Percentiles rank a stretch among this genome's conserved stretches.
phyloP scores from a whole-genome alignment of 2,888 invertebrate species.

The Zele albiditarsus region DNA sequence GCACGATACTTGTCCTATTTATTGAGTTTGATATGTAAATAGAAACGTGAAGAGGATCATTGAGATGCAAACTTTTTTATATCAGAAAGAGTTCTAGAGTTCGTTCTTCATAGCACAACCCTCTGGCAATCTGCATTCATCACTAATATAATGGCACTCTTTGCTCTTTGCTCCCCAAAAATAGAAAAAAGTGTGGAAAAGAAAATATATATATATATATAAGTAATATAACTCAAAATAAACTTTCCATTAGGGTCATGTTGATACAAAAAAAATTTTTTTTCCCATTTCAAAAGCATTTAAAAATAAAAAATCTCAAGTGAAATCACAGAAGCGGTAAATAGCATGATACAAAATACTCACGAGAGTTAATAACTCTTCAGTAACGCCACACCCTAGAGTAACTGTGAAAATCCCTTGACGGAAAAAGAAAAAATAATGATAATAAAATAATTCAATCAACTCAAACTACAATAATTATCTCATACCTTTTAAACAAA shows the following conservation, averaged over 20 bases:
- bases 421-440: background rate
- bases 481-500: background rate
- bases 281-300: background rate
- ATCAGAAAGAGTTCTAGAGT: constrained; percentile 2
- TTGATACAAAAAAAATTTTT: background rate
- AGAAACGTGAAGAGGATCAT: background rate
- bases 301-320: constrained; percentile 11
- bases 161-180: background rate
- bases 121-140: constrained; percentile 29
- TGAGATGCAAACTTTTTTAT: background rate
- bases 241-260: constrained; percentile 5
- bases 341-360: constrained; percentile 11
- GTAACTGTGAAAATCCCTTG: background rate
- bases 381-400: constrained; percentile 16
- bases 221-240: background rate
- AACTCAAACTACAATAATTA: background rate
- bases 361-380: background rate
- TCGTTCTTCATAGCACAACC: background rate
- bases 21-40: background rate
- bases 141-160: constrained; percentile 2
- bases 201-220: constrained; percentile 5
- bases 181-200: background rate
- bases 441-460: background rate
- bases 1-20: constrained; percentile 23
- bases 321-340: constrained; percentile 7